Percentiles rank a stretch among this genome's conserved stretches.
Evolutionary conservation across 2,113 vertebrate species (phyloP).

Genomic region (Chrysemys picta): DNA sequence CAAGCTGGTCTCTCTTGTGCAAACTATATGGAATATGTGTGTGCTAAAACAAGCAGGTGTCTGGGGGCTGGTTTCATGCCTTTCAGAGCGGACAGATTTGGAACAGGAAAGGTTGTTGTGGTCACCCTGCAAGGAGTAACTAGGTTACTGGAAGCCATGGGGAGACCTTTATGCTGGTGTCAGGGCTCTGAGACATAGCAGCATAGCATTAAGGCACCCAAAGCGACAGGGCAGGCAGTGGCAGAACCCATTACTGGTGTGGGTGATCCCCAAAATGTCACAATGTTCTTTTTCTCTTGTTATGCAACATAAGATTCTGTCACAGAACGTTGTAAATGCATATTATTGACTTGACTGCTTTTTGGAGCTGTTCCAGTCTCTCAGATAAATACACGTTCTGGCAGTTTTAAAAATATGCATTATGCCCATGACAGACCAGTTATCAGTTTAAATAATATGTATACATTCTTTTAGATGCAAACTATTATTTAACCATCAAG

Average conservation of each 20-base stretch:
- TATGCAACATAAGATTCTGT: background rate
- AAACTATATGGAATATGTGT: background rate
- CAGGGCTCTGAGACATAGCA: background rate
- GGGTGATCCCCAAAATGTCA: background rate
- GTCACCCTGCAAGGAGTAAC: background rate
- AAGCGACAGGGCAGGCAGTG: background rate
- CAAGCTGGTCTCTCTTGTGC: background rate
- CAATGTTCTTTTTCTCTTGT: background rate
- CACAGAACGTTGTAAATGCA: background rate
- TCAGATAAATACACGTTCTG: conserved; percentile 10
- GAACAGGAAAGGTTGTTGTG: background rate
- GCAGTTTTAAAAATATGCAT: conserved; percentile 32
- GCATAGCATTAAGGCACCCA: background rate
- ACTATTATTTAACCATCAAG: conserved; percentile 16
- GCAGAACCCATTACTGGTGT: background rate
- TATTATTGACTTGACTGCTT: background rate
- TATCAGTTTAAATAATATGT: conserved; percentile 13
- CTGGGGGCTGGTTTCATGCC: background rate
- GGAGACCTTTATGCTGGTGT: background rate
- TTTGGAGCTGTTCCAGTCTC: conserved; percentile 20
- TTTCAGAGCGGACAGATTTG: background rate
- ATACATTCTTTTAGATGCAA: conserved; percentile 3
- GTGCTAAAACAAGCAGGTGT: background rate
- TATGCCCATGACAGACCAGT: conserved; percentile 5
- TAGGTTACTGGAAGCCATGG: background rate